Evolutionary conservation across 2,797 vertebrate species (phyloP), one percentile per base, ranked within the genome.

Genomic region (Molossus molossus): DNA sequence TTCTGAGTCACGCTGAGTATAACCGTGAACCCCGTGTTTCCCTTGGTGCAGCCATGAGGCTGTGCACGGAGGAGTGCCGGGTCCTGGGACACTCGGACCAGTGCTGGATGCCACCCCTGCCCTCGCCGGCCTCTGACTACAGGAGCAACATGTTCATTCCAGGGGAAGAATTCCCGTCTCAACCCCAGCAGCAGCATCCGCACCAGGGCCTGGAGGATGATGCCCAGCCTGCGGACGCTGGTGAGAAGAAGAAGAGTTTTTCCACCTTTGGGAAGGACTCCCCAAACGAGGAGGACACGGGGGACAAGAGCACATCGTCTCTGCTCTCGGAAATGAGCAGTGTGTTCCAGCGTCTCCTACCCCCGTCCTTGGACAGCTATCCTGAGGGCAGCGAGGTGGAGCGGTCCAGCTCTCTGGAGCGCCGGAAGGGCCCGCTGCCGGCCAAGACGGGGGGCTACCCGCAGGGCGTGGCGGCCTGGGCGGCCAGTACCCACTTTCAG

Each of bases 91-190:
- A 99, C 97, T 99, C 99, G 0, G 99, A 99, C 97, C 99, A 99
- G 98, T 99, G 99, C 98, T 99, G 99, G 99, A 99, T 99, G 99
- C 99, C 99, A 0, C 99, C 99, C 0, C 97, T 99, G 96, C 98
- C 99, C 23, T 99, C 99, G 4, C 99, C 99, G 0, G 99, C 99
- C 7, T 98, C 99, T 0, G 99, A 99, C 97, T 99, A 99, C 88
- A 98, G 99, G 17, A 99, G 99, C 94, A 99, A 99, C 98, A 99
- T 99, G 98, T 99, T 99, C 98, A 99, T 99, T 91, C 99, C 99
- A 0, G 99, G 99, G 0, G 99, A 99, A 89, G 99, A 99, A 87
- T 99, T 99, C 21, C 99, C 98, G 3, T 75, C 98, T 0, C 98
- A 98, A 1, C 98, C 98, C 55, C 98, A 98, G 60, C 98, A 95